Evolutionary conservation across 2,797 vertebrate species (phyloP), one percentile per base, ranked within the genome.

Genomic region (Hippopotamyrus pictus): DNA sequence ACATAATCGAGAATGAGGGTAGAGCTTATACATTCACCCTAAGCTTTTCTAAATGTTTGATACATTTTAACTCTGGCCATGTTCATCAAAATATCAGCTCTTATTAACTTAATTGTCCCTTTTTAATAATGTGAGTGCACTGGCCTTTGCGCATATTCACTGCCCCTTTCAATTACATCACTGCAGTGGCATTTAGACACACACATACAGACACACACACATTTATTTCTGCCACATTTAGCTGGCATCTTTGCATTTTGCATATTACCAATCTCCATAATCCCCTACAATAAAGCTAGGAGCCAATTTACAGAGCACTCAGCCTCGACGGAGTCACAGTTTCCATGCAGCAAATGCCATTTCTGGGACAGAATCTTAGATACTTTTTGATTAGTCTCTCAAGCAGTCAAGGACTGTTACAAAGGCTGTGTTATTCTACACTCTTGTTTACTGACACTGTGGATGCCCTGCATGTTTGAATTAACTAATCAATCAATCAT

Each of bases 271-370:
- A 83, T 82, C 57, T 62, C 92, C 92, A 90, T 93, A 93, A 95
- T 94, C 94, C 93, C 93, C 93, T 92, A 91, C 93, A 93, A 91
- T 79, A 93, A 94, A 93, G 94, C 92, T 93, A 88, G 91, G 93
- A 94, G 92, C 93, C 95, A 96, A 96, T 96, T 94, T 94, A 94
- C 91, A 93, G 93, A 92, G 94, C 94, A 94, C 94, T 96, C 95
- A 95, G 93, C 93, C 93, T 92, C 95, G 94, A 94, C 94, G 93
- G 93, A 41, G 88, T 65, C 82, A 93, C 82, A 93, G 93, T 93
- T 88, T 94, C 92, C 76, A 91, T 93, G 93, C 92, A 88, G 92
- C 92, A 94, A 95, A 95, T 95, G 94, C 91, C 95, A 95, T 95
- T 95, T 95, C 93, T 93, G 94, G 92, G 93, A 88, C 92, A 96